Evolutionary conservation across 2,888 invertebrate genomes (phyloP).

Genomic region (Antitype chi): DNA sequence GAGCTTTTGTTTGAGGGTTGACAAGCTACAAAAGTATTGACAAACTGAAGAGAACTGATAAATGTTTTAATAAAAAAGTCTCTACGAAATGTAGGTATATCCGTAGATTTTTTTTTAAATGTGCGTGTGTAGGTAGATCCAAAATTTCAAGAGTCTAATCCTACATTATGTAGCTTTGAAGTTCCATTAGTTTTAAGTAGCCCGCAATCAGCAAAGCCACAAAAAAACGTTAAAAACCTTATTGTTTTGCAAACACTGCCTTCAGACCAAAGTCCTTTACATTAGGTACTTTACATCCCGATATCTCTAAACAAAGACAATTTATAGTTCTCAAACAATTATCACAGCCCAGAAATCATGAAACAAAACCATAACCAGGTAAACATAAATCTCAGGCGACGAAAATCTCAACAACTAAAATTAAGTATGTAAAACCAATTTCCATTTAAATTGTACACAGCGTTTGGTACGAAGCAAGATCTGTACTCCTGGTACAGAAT

Average conservation of each 20-base stretch:
- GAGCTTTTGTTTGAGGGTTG: slow-evolving; percentile 19
- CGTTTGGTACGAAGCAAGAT: slow-evolving; percentile 49
- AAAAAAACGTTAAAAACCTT: background rate
- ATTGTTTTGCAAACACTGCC: background rate
- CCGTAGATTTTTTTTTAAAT: background rate
- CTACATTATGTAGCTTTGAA: background rate
- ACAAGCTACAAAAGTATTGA: background rate
- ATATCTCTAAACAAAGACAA: slow-evolving; percentile 28
- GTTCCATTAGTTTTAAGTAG: slow-evolving; percentile 2
- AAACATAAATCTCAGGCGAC: slow-evolving; percentile 40
- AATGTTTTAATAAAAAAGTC: background rate
- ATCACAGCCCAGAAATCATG: slow-evolving; percentile 26
- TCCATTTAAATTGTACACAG: slow-evolving; percentile 65
- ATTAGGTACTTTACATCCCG: background rate
- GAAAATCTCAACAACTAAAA: slow-evolving; percentile 54
- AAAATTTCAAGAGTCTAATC: background rate
- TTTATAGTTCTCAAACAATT: slow-evolving; percentile 38
- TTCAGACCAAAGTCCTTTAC: background rate
- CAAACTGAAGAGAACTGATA: background rate
- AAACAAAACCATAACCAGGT: slow-evolving; percentile 36
- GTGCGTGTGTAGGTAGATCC: background rate
- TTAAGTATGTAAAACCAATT: slow-evolving; percentile 60
- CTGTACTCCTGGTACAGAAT: slow-evolving; percentile 54
- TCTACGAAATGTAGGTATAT: too few relatives aligned
- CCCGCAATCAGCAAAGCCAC: background rate